These are phyloP conservation scores for Bettongia penicillata DNA, from an alignment of 2,113 vertebrate species.

Conservation along the genomic window DNA sequence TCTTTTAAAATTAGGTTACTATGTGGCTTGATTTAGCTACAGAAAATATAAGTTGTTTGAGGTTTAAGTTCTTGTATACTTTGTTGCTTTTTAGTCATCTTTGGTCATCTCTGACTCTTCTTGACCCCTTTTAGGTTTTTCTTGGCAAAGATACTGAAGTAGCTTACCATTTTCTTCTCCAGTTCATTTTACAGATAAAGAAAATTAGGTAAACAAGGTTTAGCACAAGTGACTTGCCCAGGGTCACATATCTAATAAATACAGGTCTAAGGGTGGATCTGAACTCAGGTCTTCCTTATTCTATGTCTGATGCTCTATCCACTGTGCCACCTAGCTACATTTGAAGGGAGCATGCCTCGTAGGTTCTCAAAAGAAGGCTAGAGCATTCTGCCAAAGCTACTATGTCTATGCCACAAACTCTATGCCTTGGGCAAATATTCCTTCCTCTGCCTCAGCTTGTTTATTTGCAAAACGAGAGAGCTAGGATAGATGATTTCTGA, in stretches of 20 bases:
- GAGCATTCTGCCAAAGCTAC: not conserved
- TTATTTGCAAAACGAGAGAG: not conserved
- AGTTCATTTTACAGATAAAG: not conserved
- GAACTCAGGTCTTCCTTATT: not conserved
- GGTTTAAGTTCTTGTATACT: not conserved
- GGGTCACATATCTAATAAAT: not conserved
- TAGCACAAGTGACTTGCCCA: not conserved
- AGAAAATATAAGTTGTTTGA: not conserved
- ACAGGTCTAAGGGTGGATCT: not conserved
- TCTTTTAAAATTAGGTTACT: not conserved
- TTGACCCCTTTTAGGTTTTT: not conserved
- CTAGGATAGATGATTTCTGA: not conserved
- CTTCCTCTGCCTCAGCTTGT: not conserved
- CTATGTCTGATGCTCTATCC: not conserved
- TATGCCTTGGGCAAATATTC: not conserved
- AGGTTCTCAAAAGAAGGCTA: not conserved
- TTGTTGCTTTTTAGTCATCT: not conserved
- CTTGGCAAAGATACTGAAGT: not conserved
- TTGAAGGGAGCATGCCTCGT: not conserved
- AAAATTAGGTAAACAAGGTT: not conserved
- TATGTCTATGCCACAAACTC: not conserved
- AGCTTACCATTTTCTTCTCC: not conserved
- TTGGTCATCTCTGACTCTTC: not conserved
- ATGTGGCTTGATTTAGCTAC: not conserved
- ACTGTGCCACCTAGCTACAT: not conserved